Base-by-base conservation (phyloP, 2,113 vertebrate species). In the Planiliza haematocheilus region DNA sequence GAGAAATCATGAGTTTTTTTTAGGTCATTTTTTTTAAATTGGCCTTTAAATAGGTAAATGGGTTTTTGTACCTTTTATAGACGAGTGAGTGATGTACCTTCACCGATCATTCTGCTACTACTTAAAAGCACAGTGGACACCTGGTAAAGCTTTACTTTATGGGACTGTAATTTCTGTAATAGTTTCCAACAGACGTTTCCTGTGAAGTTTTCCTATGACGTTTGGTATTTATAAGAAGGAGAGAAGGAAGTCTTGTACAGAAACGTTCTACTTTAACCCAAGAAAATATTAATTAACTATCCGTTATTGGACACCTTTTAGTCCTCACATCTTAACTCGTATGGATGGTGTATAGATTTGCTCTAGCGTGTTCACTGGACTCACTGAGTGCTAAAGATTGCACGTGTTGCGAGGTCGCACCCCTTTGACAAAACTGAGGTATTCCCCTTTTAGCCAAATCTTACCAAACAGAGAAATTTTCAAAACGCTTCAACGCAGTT, bases 61-160 rank as follows among this genome's bases (percentile, higher is more conserved):
- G 10, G 16, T n/a, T 45, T 20, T 36, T 55, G 8, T 34, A 48
- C 14, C 21, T 43, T 41, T 56, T 34, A 36, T 13, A 43, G 20
- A 71, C 39, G 64, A 48, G 4, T 39, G 10, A 38, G 7, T 37
- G 17, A 59, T 10, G 39, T 45, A 39, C 46, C 2, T 34, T 36
- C 6, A 4, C 8, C 16, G 42, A 49, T 50, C 13, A 61, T 74
- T 17, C 14, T 30, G 14, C 30, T 14, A 34, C 7, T 36, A 59
- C 16, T 13, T 42, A 55, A 61, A 51, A 41, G 7, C 14, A 11
- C 1, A 48, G 39, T 24, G n/a, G 57, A 21, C 10, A n/a, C 14
- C 56, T 58, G 53, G n/a, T n/a, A 65, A 30, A 45, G 37, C 4
- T 63, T 57, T 62, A 24, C 38, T 38, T 50, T 16, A 50, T 24